Evolutionary conservation across 2,113 vertebrate genomes (phyloP), one percentile per base, ranked within the genome.

Genomic region (Gorsachius goisagi): DNA sequence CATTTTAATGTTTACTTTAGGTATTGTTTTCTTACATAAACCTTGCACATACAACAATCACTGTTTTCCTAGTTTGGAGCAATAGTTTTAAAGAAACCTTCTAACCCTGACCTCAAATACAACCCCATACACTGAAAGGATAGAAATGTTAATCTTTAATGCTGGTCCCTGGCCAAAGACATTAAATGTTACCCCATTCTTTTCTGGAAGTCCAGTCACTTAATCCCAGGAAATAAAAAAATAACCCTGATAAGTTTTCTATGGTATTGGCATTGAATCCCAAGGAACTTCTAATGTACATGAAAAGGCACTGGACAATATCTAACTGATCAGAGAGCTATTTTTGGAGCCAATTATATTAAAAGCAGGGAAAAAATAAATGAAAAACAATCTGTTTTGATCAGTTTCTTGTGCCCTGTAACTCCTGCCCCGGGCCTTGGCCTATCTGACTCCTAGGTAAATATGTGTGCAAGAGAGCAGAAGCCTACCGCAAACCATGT

Each of bases 161-260:
- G 28, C n/a, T 93, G 89, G 45, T 84, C 6, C 16, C n/a, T 44
- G 53, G 86, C 69, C 90, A 97, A 92, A 89, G 53, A 62, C 45
- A 79, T 82, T 75, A 75, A 90, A 85, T 37, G 35, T 58, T 87
- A 72, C n/a, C 17, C 53, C 45, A 69, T 79, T 95, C 50, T 82
- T 73, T 92, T 92, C 60, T 66, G 49, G 28, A 88, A 86, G 56
- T 71, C 52, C 64, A 78, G 56, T 78, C 69, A 82, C 37, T 63
- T 89, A 85, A 95, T 89, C 76, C 58, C 84, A 92, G 91, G 77
- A 97, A 91, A 95, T 85, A 93, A 87, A 93, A 95, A 95, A 93
- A 79, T 44, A 73, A 86, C 39, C 35, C 58, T 62, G 47, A 75
- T 77, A 67, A 58, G 76, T 93, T 91, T 93, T 84, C 35, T 79